These are phyloP conservation scores for Pterostichus niger DNA, from an alignment of 2,888 invertebrate species.

Conservation along the genomic window DNA sequence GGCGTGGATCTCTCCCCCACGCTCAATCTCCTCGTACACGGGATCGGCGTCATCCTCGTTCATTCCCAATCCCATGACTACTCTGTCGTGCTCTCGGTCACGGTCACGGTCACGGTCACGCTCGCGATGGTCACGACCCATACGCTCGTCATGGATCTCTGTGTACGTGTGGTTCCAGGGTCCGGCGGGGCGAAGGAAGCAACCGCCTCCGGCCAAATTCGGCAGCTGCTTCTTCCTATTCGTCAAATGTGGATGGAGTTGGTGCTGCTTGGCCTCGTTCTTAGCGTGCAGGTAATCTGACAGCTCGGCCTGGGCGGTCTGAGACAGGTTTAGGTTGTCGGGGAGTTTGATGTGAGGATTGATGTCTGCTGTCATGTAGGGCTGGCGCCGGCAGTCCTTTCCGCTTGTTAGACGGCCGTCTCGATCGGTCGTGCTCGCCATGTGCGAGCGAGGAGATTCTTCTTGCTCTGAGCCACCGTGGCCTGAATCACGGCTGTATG, in stretches of 20 bases:
- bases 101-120: slow-evolving; percentile 19
- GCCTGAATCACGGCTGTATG: slow-evolving; percentile 83
- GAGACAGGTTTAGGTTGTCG: slow-evolving; percentile 70
- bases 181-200: slow-evolving; percentile 78
- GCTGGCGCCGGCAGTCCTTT: slow-evolving; percentile 79
- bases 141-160: slow-evolving; percentile 82
- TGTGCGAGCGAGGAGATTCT: slow-evolving; percentile 83
- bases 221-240: slow-evolving; percentile 57
- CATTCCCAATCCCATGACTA: slow-evolving; percentile 76
- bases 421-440: slow-evolving; percentile 76
- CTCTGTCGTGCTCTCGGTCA: slow-evolving; percentile 18
- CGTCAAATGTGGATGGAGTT: slow-evolving; percentile 68
- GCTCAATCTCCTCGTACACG: slow-evolving; percentile 90
- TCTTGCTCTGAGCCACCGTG: slow-evolving; percentile 84
- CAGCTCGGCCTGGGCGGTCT: slow-evolving; percentile 70
- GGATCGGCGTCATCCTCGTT: slow-evolving; percentile 86
- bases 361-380: slow-evolving; percentile 75
- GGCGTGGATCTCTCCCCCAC: slow-evolving; percentile 85
- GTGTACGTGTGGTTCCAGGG: slow-evolving; percentile 88
- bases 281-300: slow-evolving; percentile 72
- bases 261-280: slow-evolving; percentile 72
- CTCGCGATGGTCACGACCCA: slow-evolving; percentile 56
- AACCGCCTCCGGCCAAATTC: slow-evolving; percentile 67
- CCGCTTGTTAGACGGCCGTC: slow-evolving; percentile 80
- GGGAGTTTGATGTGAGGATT: slow-evolving; percentile 73